Evolutionary conservation across 2,113 vertebrate genomes (phyloP).

Genomic region (Phocoena sinus): DNA sequence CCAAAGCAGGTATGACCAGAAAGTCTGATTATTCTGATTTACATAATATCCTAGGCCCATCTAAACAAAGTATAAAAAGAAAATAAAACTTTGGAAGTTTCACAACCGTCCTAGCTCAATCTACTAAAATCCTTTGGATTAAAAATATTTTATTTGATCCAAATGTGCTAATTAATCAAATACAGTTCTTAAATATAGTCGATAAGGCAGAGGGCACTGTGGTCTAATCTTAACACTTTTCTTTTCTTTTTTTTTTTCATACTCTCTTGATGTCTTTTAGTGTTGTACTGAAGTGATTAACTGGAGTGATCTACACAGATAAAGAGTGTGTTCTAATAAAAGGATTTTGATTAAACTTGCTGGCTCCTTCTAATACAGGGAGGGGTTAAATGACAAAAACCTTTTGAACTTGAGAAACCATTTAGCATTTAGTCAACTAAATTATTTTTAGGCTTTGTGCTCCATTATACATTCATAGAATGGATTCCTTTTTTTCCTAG

Average conservation of each 20-base stretch:
- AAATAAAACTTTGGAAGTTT: neutral
- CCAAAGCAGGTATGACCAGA: neutral
- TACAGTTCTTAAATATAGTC: neutral
- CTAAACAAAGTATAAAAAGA: neutral
- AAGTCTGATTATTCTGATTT: neutral
- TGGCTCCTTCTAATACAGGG: neutral
- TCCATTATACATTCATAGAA: neutral
- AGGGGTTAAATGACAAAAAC: neutral
- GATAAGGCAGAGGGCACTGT: neutral
- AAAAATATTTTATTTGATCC: neutral
- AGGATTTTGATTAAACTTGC: neutral
- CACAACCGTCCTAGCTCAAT: neutral
- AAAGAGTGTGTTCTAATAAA: neutral
- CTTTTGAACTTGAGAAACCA: neutral
- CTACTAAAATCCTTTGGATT: neutral
- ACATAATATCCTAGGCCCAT: neutral
- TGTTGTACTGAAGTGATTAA: neutral
- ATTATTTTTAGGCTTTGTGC: neutral
- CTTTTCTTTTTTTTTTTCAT: neutral
- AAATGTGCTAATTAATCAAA: neutral
- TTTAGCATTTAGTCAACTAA: neutral
- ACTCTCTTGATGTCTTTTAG: neutral
- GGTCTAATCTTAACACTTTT: neutral
- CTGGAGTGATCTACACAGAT: neutral
- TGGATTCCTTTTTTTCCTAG: neutral